Evolutionary conservation across 2,113 vertebrate species (phyloP), one percentile per base, ranked within the genome.

Genomic region (Perognathus longimembris): DNA sequence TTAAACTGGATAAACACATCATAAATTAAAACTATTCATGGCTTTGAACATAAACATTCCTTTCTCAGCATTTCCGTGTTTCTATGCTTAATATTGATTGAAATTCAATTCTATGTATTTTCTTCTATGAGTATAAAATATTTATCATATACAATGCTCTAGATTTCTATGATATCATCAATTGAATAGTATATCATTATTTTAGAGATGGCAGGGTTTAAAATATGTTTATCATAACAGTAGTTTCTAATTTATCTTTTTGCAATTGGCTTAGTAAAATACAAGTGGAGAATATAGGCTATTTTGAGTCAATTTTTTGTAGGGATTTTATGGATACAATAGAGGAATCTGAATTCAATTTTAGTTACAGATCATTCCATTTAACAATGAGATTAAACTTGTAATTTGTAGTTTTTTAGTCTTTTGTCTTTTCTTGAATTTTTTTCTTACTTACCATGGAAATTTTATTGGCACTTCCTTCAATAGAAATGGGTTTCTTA

Each of bases 311-410:
- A 86, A 42, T 8, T 61, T 66, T n/a, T 54, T 26, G n/a, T 40
- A 81, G n/a, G 40, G 45, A 8, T 54, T 84, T 78, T 30, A 36
- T 50, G 67, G 17, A 67, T 67, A 10, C 67, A 59, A 59, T 22
- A 59, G 50, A 87, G 24, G 36, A 92, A 90, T 87, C 26, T 61
- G 18, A 84, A 93, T 70, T 69, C n/a, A 83, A 42, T 69, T 6
- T 76, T 77, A 71, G 10, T 15, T 64, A 3, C 6, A 61, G 34
- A 74, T 4, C 8, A 15, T 10, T 57, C 85, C 57, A 59, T 59
- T 59, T 59, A 59, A 59, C 21, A 17, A 59, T 59, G 57, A 59
- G 45, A 59, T 59, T 59, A 59, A 59, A 36, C 17, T 82, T 71
- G 8, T 9, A 71, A 91, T 80, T 67, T 93, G 45, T 30, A 0